phyloP scores from a whole-genome alignment of 2,888 invertebrate genomes.

The Herminia tarsipennalis region DNA sequence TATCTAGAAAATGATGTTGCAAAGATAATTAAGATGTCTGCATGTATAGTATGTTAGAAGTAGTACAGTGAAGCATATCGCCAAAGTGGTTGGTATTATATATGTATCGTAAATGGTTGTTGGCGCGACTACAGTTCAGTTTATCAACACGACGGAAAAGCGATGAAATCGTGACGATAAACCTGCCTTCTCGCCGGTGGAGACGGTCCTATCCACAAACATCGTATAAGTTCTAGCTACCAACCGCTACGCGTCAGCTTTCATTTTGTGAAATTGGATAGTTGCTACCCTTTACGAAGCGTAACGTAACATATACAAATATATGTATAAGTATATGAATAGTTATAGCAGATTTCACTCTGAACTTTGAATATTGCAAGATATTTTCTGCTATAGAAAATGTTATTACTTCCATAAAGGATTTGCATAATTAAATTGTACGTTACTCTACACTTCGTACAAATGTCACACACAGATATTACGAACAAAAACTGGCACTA shows the following conservation, averaged over 20 bases:
- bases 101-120: slow-evolving; percentile 33
- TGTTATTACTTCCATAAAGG: slow-evolving; percentile 17
- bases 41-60: not conserved
- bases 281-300: slow-evolving; percentile 38
- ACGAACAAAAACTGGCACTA: slow-evolving; percentile 34
- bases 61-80: slow-evolving; percentile 15
- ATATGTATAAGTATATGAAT: not conserved
- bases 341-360: slow-evolving; percentile 4
- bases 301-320: slow-evolving; percentile 16
- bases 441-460: slow-evolving; percentile 22
- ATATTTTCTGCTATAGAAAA: slow-evolving; percentile 16
- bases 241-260: slow-evolving; percentile 41
- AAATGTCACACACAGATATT: slow-evolving; percentile 22
- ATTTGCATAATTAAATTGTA: slow-evolving; percentile 27
- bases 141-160: slow-evolving; percentile 55
- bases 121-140: slow-evolving; percentile 47
- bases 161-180: slow-evolving; percentile 59
- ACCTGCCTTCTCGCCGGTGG: slow-evolving; percentile 46
- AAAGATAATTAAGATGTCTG: not conserved
- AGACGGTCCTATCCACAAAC: slow-evolving; percentile 46
- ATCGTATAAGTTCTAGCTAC: slow-evolving; percentile 32
- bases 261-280: slow-evolving; percentile 45
- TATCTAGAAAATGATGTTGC: not conserved
- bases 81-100: slow-evolving; percentile 18
- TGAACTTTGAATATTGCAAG: slow-evolving; percentile 24